Evolutionary conservation across 2,797 vertebrate species (phyloP), one percentile per base, ranked within the genome.

Genomic region (Lithobates pipiens): DNA sequence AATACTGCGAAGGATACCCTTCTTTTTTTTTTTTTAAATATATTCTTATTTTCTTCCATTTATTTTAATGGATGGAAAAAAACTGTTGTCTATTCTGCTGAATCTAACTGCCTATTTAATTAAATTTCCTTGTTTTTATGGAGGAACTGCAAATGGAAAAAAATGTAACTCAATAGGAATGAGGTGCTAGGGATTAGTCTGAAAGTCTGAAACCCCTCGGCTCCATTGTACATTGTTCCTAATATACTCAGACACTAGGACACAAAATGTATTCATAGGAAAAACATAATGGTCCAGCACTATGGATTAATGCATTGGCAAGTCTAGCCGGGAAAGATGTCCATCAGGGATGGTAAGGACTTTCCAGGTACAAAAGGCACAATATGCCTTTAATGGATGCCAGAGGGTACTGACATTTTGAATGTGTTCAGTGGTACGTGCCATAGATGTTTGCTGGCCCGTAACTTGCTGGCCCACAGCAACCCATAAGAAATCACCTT

Each of bases 151-250:
- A 70, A 75, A 67, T 0, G 0, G 63, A 86, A 84, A 90, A 32
- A 78, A 71, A 68, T 65, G 42, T 16, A 34, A 76, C 61, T 81
- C 11, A 70, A 77, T 32, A 32, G 67, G 71, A 84, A 84, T 85
- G 83, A 85, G 72, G 83, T 85, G 76, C 39, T 65, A 85, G 50
- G 36, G 25, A 73, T 61, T 76, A 78, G 76, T 69, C 27, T 54
- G 44, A 27, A 11, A 73, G 34, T 3, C n/a, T 54, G 16, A 54
- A 54, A 54, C 39, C 76, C 0, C 18, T 8, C 46, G 44, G 81
- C 80, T 77, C 34, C 72, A 87, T 82, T 29, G 61, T 29, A 1
- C 3, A 71, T 61, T 39, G 2, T 42, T 69, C 27, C 46, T 81
- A 63, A 76, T 75, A 50, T 1, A 68, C 10, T 23, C 34, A 18